phyloP scores from a whole-genome alignment of 2,888 invertebrate genomes.

The Junonia oenone region DNA sequence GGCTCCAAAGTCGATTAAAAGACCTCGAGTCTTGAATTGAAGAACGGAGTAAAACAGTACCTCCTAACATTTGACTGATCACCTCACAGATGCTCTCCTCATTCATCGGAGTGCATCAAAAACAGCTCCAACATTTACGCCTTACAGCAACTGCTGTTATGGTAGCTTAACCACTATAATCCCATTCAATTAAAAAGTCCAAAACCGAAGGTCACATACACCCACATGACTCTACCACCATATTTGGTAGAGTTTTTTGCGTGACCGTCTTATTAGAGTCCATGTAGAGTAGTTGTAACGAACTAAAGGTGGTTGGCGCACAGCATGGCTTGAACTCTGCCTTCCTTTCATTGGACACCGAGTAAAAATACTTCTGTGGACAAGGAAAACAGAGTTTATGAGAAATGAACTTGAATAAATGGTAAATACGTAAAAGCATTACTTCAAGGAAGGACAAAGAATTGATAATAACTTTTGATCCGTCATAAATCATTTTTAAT shows the following conservation, averaged over 20 bases:
- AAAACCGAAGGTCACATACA: slow-evolving; percentile 82
- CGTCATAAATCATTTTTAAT: no score
- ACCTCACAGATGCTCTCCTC: no score
- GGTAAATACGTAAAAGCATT: neutral
- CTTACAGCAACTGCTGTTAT: no score
- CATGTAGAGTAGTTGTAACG: slow-evolving; percentile 88
- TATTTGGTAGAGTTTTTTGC: slow-evolving; percentile 89
- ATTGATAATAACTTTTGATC: no score
- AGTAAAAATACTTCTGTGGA: slow-evolving; percentile 84
- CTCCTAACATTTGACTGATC: no score
- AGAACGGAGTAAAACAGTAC: no score
- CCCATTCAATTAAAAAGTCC: neutral
- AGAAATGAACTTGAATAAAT: no score
- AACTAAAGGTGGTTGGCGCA: slow-evolving; percentile 89
- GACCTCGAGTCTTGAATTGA: no score
- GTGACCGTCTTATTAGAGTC: slow-evolving; percentile 89
- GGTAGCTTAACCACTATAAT: neutral
- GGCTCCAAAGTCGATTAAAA: no score
- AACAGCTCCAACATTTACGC: neutral
- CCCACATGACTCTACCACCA: slow-evolving; percentile 95
- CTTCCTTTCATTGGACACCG: slow-evolving; percentile 67
- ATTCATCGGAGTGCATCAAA: neutral
- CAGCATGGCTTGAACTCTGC: slow-evolving; percentile 90
- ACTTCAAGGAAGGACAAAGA: no score
- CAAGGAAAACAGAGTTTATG: slow-evolving; percentile 4